Evolutionary conservation across 2,888 invertebrate species (phyloP).

Genomic region (Scaptomyza caliginosa): DNA sequence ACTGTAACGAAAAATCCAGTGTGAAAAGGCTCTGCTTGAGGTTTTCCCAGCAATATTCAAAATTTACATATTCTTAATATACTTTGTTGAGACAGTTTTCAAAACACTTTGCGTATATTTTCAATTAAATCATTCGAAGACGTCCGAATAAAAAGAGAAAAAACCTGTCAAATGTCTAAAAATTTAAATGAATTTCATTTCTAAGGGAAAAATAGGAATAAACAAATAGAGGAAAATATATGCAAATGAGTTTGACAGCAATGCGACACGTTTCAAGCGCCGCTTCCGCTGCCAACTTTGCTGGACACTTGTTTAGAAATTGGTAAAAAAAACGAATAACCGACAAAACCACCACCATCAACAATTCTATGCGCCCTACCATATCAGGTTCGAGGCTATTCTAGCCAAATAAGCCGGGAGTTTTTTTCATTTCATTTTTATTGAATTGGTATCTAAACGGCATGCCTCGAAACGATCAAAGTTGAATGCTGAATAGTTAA

Average conservation of each 20-base stretch:
- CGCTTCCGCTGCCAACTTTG: slow-evolving; percentile 60
- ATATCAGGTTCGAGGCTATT: slow-evolving; percentile 31
- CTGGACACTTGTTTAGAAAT: slow-evolving; percentile 65
- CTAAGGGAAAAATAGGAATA: slow-evolving; percentile 38
- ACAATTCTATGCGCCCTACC: slow-evolving; percentile 2
- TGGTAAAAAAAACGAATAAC: slow-evolving; percentile 16
- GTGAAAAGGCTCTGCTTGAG: slow-evolving; percentile 8
- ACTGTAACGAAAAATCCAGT: slow-evolving; percentile 49
- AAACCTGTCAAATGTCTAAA: slow-evolving; percentile 68
- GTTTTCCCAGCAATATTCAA: slow-evolving; percentile 60
- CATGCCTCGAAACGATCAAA: slow-evolving; percentile 44
- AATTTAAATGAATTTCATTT: slow-evolving; percentile 48
- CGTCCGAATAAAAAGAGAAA: slow-evolving; percentile 30
- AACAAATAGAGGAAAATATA: slow-evolving; percentile 50
- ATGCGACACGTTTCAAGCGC: slow-evolving; percentile 67
- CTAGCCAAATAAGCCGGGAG: slow-evolving; percentile 56
- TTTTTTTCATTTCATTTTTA: slow-evolving; percentile 14
- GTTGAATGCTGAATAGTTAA: slow-evolving; percentile 27
- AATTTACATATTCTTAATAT: too few relatives aligned
- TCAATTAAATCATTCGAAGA: slow-evolving; percentile 69
- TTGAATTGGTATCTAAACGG: slow-evolving; percentile 31
- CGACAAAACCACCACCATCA: slow-evolving; percentile 23
- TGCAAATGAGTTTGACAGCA: slow-evolving; percentile 66
- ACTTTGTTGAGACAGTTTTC: slow-evolving; percentile 38
- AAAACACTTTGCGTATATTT: slow-evolving; percentile 66